A percentile compares a stretch with the other conserved stretches of the same genome.
phyloP scores from a whole-genome alignment of 2,888 invertebrate species.

The Drosophila infuscata region DNA sequence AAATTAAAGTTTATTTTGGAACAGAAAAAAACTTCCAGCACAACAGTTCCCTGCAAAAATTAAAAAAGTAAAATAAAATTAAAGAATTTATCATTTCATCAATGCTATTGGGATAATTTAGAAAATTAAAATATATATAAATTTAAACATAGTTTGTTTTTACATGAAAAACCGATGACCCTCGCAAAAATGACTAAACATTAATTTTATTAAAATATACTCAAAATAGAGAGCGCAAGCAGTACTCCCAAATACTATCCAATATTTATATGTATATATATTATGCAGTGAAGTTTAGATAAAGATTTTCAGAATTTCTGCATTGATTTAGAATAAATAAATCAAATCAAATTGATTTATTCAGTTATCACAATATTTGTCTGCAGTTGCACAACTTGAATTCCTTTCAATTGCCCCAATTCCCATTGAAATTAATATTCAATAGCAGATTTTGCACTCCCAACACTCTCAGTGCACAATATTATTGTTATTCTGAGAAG shows the following conservation, averaged over 20 bases:
- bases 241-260: too few relatives aligned
- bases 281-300: background rate
- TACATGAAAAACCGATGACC: background rate
- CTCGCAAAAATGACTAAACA: background rate
- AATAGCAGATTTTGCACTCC: background rate
- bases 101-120: background rate
- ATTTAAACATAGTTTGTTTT: background rate
- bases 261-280: background rate
- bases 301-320: background rate
- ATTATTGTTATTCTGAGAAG: conserved; percentile 4
- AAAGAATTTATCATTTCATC: background rate
- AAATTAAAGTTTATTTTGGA: background rate
- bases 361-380: background rate
- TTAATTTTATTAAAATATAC: background rate
- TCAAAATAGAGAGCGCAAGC: background rate
- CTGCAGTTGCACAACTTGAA: too few relatives aligned
- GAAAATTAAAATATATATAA: background rate
- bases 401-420: background rate
- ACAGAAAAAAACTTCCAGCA: background rate
- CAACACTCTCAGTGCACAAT: background rate
- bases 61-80: background rate
- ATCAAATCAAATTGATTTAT: background rate
- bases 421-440: background rate
- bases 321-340: background rate
- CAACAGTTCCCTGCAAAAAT: background rate